Base-by-base conservation (phyloP, 35 echinoderm and acorn worm genomes). In the Lytechinus variegatus region DNA sequence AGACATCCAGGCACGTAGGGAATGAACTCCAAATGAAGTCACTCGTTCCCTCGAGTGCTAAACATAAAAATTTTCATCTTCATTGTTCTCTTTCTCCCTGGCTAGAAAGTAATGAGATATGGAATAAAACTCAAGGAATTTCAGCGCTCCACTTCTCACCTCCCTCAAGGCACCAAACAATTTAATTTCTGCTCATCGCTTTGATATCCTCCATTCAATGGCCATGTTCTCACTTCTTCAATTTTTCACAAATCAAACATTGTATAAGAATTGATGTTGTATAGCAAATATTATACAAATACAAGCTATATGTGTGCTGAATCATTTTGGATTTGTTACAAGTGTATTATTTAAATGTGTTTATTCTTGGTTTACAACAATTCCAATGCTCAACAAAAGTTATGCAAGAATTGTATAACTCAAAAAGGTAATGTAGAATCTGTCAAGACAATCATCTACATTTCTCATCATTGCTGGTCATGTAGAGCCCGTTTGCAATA, bases 101-200 rank as follows among this genome's bases (percentile, higher is more conserved):
- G 66, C 66, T 79, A 24, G 12, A 24, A n/a, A 79, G 66, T 79
- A 79, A 79, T 79, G 66, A 79, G 66, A 79, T 79, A 79, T 16
- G 66, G n/a, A 79, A 79, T 24, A n/a, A 19, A 79, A 79, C 66
- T 79, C 66, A 79, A 79, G 66, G 66, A 79, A 79, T 79, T n/a
- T 79, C 66, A 4, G 66, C 19, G 16, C 66, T n/a, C 66, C 12
- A n/a, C 66, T 79, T 79, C 3, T n/a, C 66, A 79, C 66, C 66
- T 79, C 16, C 66, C 66, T 24, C 19, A 14, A n/a, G 66, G 66
- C 66, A 79, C n/a, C 66, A n/a, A 79, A 79, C 66, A 79, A 79
- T 79, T 79, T 79, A 4, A 79, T 79, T 79, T 79, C 66, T 79
- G n/a, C 19, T 79, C 66, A 79, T 79, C 66, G 19, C 33, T 44